Base-by-base conservation (phyloP, 2,888 invertebrate species). In the Pharmacophagus antenor region DNA sequence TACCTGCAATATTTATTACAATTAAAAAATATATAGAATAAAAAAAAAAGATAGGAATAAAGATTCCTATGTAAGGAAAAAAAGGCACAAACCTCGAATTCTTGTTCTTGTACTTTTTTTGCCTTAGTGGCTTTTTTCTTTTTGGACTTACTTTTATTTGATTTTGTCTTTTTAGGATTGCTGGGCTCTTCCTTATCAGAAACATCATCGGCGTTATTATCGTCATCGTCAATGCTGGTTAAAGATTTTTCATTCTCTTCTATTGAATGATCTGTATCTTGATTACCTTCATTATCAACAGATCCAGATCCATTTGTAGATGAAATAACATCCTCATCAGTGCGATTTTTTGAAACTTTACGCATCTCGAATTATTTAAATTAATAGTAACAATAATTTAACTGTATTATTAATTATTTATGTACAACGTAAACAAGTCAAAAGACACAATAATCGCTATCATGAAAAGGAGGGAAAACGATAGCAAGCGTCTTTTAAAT, bases 271-370 rank as follows among this genome's bases (percentile, higher is more conserved):
- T 70, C 70, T 21, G 63, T 64, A 48, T 71, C 68, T 53, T 64
- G 65, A 23, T 67, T 69, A 50, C 73, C 74, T 56, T 74, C 76
- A 61, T 72, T 72, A 41, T 62, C 66, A 25, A 85, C 67, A 42
- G 90, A 89, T 48, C 85, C 87, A 42, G 90, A 90, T 56, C 88
- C 90, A 67, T 88, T 89, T 4, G 89, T 89, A 5, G 90, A 90
- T 44, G 89, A 89, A 65, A 86, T 77, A 37, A 83, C 81, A 76
- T 90, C 90, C 63, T 90, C 89, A 52, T 89, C 88, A 42, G 79
- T 67, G 64, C 89, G 87, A 68, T 69, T 86, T 75, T 87, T 90
- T 1, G 90, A 88, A 69, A 88, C 70, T 75, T 90, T 90, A 56
- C 89, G 78, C 90, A 90, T 90, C 27, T 60, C 77, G 59, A 74